Evolutionary conservation across 2,797 vertebrate species (phyloP).

Genomic region (Orestias chungarensis): DNA sequence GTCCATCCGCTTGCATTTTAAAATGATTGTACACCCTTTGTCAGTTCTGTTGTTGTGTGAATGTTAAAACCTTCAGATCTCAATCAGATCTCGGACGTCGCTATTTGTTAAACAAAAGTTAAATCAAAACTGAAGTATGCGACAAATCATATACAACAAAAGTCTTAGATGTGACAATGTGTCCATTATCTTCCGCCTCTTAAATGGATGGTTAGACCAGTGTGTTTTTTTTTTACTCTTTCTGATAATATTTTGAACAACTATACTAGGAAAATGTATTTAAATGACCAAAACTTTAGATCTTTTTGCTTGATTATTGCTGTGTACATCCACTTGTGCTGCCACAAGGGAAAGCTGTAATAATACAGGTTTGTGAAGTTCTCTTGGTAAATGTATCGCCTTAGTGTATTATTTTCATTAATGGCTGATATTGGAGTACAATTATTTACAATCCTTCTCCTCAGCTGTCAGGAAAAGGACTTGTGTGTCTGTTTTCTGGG

Average conservation of each 20-base stretch:
- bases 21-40: background rate
- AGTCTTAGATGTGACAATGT: background rate
- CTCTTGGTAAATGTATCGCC: background rate
- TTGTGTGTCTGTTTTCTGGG: background rate
- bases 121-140: background rate
- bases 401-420: background rate
- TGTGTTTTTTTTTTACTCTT: too few species aligned
- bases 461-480: too few species aligned
- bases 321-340: background rate
- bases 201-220: too few species aligned
- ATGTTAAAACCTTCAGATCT: too few species aligned
- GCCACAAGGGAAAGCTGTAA: background rate
- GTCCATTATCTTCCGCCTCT: too few species aligned
- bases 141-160: background rate
- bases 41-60: too few species aligned
- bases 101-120: background rate
- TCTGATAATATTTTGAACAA: background rate
- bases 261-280: background rate
- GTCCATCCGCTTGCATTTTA: too few species aligned
- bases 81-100: background rate
- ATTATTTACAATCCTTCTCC: background rate
- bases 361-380: background rate
- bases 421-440: background rate
- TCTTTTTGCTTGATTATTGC: background rate
- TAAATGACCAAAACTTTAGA: slow-evolving; percentile 8